Base-by-base conservation (phyloP, 2,888 invertebrate genomes). In the Erebia aethiops region DNA sequence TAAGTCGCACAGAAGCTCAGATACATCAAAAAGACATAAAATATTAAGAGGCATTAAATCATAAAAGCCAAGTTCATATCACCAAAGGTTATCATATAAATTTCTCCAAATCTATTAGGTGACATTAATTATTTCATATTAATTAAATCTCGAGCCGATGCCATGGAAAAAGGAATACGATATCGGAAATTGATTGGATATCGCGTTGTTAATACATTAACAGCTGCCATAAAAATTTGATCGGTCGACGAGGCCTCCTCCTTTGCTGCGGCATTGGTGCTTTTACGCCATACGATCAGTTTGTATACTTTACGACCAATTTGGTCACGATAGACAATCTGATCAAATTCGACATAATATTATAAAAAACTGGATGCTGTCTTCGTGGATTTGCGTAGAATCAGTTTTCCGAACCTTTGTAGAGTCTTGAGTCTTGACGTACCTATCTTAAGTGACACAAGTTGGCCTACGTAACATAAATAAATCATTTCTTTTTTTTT, bases 181-280 rank as follows among this genome's bases (percentile, higher is more conserved):
- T 66, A 66, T 67, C 69, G 62, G 71, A 74, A 67, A 72, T 74
- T 77, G 75, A 78, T 78, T 78, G 74, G 71, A 68, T 76, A 78
- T 71, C 77, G 76, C 71, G 72, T 74, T 69, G 75, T 77, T 74
- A 74, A 76, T 75, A 76, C 74, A 75, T 75, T 76, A 77, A 69
- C 73, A 69, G 74, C 74, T 77, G 77, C 75, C 77, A 78, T 78
- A 77, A 77, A 76, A 77, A 78, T 78, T 79, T 78, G 73, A 78
- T 76, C 78, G 72, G 84, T 87, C 82, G 78, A 81, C 83, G 82
- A 78, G 81, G 81, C 82, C 21, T 70, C 64, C 67, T 64, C n/a
- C 64, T 65, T 46, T 52, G 63, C 54, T 49, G 54, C 63, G 58
- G 13, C 52, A 11, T 49, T 10, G 43, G 18, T 16, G 10, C 10